These are phyloP conservation scores for Gymnoscopelus braueri DNA, from an alignment of 2,797 vertebrate species.

Conservation along the genomic window DNA sequence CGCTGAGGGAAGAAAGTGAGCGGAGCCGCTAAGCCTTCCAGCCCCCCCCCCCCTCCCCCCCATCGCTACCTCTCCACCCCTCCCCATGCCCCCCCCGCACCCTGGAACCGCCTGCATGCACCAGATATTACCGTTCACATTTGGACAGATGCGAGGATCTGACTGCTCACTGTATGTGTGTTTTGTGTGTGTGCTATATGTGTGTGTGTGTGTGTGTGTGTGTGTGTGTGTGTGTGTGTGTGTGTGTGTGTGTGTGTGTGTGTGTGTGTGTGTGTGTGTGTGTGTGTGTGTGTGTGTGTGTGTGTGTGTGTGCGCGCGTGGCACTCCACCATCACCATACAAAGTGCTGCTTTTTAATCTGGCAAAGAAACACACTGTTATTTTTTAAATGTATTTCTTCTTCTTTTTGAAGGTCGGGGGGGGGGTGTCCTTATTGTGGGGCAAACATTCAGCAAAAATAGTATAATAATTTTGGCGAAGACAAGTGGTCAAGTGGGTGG, in stretches of 20 bases:
- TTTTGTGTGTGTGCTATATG: conserved; percentile 1
- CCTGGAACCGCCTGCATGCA: conserved; percentile 76
- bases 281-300: not conserved
- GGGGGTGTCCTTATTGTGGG: too few species aligned
- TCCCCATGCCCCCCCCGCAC: conserved; percentile 34
- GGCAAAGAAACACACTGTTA: too few species aligned
- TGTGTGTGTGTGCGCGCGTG: not conserved
- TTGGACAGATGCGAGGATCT: conserved; percentile 78
- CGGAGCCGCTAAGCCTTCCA: conserved; percentile 72
- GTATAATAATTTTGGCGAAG: too few species aligned
- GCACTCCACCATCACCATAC: too few species aligned
- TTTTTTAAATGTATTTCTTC: too few species aligned
- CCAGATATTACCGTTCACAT: conserved; percentile 82
- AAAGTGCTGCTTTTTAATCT: too few species aligned
- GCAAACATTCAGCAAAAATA: too few species aligned
- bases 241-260: not conserved
- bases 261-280: conserved; percentile 1
- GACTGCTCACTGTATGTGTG: conserved; percentile 49
- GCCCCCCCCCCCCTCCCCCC: conserved; percentile 43
- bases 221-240: conserved; percentile 1
- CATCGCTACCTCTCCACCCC: conserved; percentile 24
- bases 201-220: conserved; percentile 3
- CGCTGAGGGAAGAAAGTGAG: conserved; percentile 78
- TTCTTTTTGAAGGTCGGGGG: too few species aligned
- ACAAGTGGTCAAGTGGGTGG: too few species aligned